Percentiles rank a stretch among this genome's conserved stretches.
phyloP scores from a whole-genome alignment of 2,888 invertebrate species.

The Saturnia pavonia region DNA sequence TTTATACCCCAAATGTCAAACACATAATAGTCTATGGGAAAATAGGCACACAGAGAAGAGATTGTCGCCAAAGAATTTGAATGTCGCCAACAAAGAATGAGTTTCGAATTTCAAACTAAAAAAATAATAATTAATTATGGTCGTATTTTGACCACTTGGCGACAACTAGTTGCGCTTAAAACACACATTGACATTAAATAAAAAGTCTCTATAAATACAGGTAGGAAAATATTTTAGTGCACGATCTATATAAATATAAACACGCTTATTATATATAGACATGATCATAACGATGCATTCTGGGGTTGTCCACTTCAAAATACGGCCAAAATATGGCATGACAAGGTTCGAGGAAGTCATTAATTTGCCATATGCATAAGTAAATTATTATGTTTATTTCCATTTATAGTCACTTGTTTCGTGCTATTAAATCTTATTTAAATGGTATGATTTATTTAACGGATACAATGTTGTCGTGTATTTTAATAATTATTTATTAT shows the following conservation, averaged over 20 bases:
- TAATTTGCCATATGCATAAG: slow-evolving; percentile 13
- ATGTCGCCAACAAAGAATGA: no score
- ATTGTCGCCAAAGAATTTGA: no score
- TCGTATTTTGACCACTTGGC: no score
- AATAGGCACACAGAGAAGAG: no score
- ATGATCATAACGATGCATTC: not conserved
- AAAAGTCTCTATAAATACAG: no score
- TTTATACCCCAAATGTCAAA: no score
- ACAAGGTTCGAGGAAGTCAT: slow-evolving; percentile 23
- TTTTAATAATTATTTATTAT: slow-evolving; percentile 6
- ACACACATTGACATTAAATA: no score
- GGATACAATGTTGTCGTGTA: not conserved
- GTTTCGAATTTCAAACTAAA: no score
- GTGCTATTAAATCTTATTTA: slow-evolving; percentile 2
- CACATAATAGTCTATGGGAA: no score
- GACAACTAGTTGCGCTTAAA: no score
- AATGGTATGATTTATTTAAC: slow-evolving; percentile 3
- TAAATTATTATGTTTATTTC: slow-evolving; percentile 18
- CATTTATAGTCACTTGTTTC: slow-evolving; percentile 17
- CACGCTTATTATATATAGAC: not conserved
- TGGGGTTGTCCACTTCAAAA: not conserved
- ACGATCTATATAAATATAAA: not conserved
- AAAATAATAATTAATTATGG: no score
- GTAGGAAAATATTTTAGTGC: no score
- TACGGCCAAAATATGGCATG: slow-evolving; percentile 9